A percentile compares a stretch with the other conserved stretches of the same genome.
Conservation (phyloP, 2,888 invertebrate species). For the Drosophila kanekoi region DNA sequence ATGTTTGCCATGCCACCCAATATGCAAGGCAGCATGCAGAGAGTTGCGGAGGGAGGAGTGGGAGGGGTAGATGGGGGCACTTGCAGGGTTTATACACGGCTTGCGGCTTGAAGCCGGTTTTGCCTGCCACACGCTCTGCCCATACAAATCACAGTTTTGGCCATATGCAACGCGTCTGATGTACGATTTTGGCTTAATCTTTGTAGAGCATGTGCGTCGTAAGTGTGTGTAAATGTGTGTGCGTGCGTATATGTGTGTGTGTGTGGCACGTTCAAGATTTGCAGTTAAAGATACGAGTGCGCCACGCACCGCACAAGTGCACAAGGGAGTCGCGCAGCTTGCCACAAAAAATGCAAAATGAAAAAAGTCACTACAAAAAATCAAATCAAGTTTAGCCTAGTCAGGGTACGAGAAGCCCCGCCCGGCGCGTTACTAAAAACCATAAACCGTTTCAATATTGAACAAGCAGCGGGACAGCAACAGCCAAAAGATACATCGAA, state of each 20-base stretch:
- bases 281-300: constrained; percentile 75
- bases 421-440: constrained; percentile 66
- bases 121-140: constrained; percentile 55
- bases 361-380: constrained; percentile 54
- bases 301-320: constrained; percentile 76
- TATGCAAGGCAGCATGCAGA: constrained; percentile 42
- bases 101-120: constrained; percentile 59
- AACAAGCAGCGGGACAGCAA: constrained; percentile 60
- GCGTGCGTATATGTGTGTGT: constrained; percentile 13
- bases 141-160: constrained; percentile 78
- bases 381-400: constrained; percentile 75
- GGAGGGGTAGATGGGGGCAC: not conserved
- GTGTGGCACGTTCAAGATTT: constrained; percentile 76
- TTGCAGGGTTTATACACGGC: constrained; percentile 29
- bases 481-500: constrained; percentile 56
- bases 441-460: constrained; percentile 77
- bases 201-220: constrained; percentile 71
- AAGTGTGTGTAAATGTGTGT: constrained; percentile 17
- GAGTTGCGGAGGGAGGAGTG: not conserved
- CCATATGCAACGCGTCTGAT: constrained; percentile 73
- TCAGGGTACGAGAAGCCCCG: constrained; percentile 28
- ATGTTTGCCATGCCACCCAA: constrained; percentile 83
- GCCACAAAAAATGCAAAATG: constrained; percentile 39
- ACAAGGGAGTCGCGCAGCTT: constrained; percentile 46
- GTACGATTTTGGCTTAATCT: constrained; percentile 78